Base-by-base conservation (phyloP, 1,140 invertebrate species). In the Drosophila suzukii region DNA sequence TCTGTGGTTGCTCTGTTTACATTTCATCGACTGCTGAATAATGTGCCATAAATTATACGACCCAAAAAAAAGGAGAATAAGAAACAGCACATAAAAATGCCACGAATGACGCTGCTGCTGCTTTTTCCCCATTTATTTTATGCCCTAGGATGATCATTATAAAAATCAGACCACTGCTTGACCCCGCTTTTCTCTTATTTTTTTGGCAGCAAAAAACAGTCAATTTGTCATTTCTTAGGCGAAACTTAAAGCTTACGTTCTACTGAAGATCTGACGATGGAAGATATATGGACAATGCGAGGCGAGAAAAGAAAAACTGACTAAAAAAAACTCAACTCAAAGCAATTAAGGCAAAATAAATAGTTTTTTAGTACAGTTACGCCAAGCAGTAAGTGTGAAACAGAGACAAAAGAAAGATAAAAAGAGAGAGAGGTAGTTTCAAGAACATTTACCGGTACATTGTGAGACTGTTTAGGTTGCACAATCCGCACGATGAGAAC, bases 401-500 rank as follows among this genome's bases (percentile, higher is more conserved):
- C 39, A 55, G 17, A 68, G 30, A 72, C 27, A 75, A 51, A 53
- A 36, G 20, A 70, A 39, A 57, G 51, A 68, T 15, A 55, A 8
- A 51, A 17, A 62, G 17, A 72, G 51, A 62, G 43, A 68, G 63
- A 53, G n/a, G 39, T 44, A 50, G 65, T 55, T 54, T 32, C 12
- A 39, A 63, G 32, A 80, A 81, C 80, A 89, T 81, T 89, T 89
- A 89, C 84, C 84, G 84, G 84, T 89, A 89, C 84, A 89, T 89
- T 67, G 85, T 89, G 80, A 89, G 84, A 71, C 85, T 78, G 85
- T 89, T 89, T 60, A 89, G 66, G 85, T 89, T 90, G 66, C 84
- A 89, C 73, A 89, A 78, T 81, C 81, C 85, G 81, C 84, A 89
- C 81, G 84, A 81, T 78, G 84, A 84, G 74, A 90, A 89, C 84